A percentile compares a stretch with the other conserved stretches of the same genome.
phyloP scores from a whole-genome alignment of 1,140 invertebrate genomes.

The Subanguina moxae region DNA sequence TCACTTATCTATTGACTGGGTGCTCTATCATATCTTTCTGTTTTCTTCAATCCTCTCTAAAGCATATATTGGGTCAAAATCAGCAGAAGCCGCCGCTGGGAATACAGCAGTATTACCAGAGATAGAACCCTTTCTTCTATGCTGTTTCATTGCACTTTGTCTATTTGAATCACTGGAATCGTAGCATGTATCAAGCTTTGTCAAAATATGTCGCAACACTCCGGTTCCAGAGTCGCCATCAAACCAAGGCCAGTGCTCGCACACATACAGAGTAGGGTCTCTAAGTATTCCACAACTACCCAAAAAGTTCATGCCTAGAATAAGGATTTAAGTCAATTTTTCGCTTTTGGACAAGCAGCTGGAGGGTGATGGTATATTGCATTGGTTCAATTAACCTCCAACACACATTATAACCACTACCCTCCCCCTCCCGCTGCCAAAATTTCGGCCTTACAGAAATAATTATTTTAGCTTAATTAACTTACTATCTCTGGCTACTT shows the following conservation, averaged over 20 bases:
- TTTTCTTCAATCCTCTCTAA: slow-evolving; percentile 12
- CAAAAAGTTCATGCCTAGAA: slow-evolving; percentile 12
- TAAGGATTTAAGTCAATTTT: no score
- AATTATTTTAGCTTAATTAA: neutral
- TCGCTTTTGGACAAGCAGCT: no score
- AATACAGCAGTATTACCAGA: neutral
- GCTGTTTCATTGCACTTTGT: neutral
- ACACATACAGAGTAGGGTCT: slow-evolving; percentile 2
- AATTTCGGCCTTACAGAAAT: no score
- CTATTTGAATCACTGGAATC: neutral
- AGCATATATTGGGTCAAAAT: slow-evolving; percentile 10
- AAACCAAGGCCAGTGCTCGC: slow-evolving; percentile 14
- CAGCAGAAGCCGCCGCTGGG: neutral
- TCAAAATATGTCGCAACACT: neutral
- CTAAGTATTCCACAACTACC: slow-evolving; percentile 1
- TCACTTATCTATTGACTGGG: no score
- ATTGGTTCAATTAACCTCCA: neutral
- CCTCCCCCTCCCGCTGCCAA: no score
- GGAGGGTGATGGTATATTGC: no score
- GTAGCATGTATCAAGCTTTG: no score
- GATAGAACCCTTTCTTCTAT: neutral
- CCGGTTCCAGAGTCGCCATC: neutral
- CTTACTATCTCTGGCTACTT: slow-evolving; percentile 40
- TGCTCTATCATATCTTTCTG: neutral
- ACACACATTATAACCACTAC: no score